These are phyloP conservation scores for Myathropa florea DNA, from an alignment of 2,888 invertebrate genomes.

Conservation along the genomic window DNA sequence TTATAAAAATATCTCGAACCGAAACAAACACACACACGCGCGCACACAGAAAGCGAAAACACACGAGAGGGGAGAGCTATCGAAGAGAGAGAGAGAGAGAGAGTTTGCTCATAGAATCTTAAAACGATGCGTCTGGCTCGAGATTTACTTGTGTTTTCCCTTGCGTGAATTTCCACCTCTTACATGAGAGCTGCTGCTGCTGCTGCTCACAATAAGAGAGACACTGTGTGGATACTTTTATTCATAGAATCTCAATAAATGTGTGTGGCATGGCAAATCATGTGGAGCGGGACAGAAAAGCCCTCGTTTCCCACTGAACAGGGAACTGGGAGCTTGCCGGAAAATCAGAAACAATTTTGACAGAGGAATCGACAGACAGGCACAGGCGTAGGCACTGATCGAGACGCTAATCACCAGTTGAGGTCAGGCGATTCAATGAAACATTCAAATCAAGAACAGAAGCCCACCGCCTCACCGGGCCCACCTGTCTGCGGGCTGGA, in stretches of 20 bases:
- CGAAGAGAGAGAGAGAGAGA: slow-evolving; percentile 35
- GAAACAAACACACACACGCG: slow-evolving; percentile 10
- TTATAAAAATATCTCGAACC: slow-evolving; percentile 62
- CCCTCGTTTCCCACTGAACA: slow-evolving; percentile 7
- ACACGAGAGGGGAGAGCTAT: background rate
- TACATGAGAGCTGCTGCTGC: background rate
- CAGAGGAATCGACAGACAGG: slow-evolving; percentile 10
- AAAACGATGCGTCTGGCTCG: slow-evolving; percentile 22
- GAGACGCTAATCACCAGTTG: slow-evolving; percentile 19
- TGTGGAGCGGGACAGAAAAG: slow-evolving; percentile 11
- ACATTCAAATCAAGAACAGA: slow-evolving; percentile 44
- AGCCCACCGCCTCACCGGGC: slow-evolving; percentile 13
- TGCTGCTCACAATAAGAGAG: slow-evolving; percentile 28
- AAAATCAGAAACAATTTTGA: slow-evolving; percentile 27
- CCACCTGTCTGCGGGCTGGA: slow-evolving; percentile 60
- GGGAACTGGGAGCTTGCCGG: slow-evolving; percentile 33
- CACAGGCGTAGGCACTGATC: slow-evolving; percentile 41
- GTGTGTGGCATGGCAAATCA: slow-evolving; percentile 42
- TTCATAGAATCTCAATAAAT: slow-evolving; percentile 55
- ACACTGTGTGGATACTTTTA: slow-evolving; percentile 34
- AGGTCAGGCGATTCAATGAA: slow-evolving; percentile 39
- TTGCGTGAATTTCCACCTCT: slow-evolving; percentile 20
- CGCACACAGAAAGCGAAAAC: background rate
- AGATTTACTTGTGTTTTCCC: slow-evolving; percentile 32
- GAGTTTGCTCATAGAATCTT: slow-evolving; percentile 29